Evolutionary conservation across 1,140 invertebrate genomes (phyloP).

Genomic region (Tribolium madens): DNA sequence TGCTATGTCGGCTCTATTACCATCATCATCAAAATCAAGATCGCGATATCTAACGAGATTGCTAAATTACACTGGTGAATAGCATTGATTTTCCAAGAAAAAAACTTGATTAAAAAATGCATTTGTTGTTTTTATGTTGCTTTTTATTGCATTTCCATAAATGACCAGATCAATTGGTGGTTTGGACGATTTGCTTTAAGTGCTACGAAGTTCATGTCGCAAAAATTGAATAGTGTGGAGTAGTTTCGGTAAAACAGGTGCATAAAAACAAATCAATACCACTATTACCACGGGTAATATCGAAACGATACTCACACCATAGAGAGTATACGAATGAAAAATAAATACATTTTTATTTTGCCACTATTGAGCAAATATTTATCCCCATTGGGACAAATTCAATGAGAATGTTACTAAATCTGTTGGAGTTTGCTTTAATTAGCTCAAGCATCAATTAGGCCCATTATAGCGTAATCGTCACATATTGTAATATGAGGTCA

Average conservation of each 20-base stretch:
- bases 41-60: conserved; percentile 15
- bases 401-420: neutral
- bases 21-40: neutral
- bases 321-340: neutral
- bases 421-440: neutral
- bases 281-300: no score
- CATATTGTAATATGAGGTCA: neutral
- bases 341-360: neutral
- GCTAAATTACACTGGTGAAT: conserved; percentile 22
- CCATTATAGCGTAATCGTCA: neutral
- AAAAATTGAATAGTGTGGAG: neutral
- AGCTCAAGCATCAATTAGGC: neutral
- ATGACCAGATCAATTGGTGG: neutral
- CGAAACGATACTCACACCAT: no score
- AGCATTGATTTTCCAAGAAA: conserved; percentile 22
- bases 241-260: no score
- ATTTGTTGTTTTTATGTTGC: neutral
- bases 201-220: neutral
- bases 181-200: neutral
- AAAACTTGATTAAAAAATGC: neutral
- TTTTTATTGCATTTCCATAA: conserved; percentile 3
- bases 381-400: neutral
- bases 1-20: conserved; percentile 1
- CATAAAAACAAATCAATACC: no score
- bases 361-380: neutral